phyloP scores from a whole-genome alignment of 2,888 invertebrate species.

The Meta bourneti region DNA sequence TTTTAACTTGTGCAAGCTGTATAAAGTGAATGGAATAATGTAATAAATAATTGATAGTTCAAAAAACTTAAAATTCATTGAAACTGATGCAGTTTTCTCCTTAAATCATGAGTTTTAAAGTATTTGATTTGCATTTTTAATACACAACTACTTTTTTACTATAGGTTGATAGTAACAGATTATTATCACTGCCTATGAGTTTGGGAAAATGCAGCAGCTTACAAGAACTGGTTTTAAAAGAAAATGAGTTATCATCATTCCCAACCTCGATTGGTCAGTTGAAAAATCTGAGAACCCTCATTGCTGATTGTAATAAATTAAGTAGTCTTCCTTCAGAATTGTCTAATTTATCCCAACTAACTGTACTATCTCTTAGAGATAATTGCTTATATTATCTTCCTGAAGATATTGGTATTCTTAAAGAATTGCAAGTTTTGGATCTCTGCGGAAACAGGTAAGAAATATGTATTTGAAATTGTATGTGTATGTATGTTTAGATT shows the following conservation, averaged over 20 bases:
- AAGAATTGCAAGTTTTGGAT: slow-evolving; percentile 95
- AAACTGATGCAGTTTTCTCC: no score
- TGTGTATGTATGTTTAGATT: neutral
- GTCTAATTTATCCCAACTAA: slow-evolving; percentile 90
- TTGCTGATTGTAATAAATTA: slow-evolving; percentile 97
- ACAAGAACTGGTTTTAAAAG: slow-evolving; percentile 97
- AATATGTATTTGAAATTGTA: slow-evolving; percentile 10
- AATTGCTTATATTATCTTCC: slow-evolving; percentile 95
- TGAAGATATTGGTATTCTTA: slow-evolving; percentile 94
- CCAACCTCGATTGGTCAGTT: slow-evolving; percentile 95
- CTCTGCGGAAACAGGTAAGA: slow-evolving; percentile 94
- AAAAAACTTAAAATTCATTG: no score
- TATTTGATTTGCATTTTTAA: no score
- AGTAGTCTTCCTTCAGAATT: slow-evolving; percentile 94
- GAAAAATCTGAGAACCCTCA: slow-evolving; percentile 94
- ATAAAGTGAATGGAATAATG: no score
- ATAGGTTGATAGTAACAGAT: slow-evolving; percentile 81
- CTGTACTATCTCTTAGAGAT: slow-evolving; percentile 96
- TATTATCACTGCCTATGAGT: slow-evolving; percentile 81
- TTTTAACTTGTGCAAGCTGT: no score
- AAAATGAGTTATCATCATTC: slow-evolving; percentile 96
- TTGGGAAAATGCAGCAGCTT: slow-evolving; percentile 91
- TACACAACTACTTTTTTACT: slow-evolving; percentile 78
- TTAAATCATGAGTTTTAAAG: no score
- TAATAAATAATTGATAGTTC: no score